Base-by-base conservation (phyloP, 2,113 vertebrate genomes). In the Triplophysa rosa region DNA sequence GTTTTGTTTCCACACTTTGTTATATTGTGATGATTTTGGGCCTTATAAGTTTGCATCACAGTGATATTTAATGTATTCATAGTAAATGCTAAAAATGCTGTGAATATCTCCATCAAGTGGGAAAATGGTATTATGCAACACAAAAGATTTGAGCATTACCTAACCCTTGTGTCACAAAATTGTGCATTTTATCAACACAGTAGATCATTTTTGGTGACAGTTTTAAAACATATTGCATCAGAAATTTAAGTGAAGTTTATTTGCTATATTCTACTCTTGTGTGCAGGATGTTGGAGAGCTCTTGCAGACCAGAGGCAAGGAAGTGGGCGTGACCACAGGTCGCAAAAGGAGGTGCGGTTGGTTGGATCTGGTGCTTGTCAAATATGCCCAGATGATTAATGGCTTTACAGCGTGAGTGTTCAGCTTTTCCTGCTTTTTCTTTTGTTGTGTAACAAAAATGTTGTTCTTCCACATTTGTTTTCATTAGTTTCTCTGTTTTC, bases 361-460 rank as follows among this genome's bases (percentile, higher is more conserved):
- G 97, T 90, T 99, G 89, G 97, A 98, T 87, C 93, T 99, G 16
- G 95, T 98, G 86, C 94, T 93, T 83, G 93, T 99, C 84, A 95
- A 93, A 95, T 99, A 98, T 5, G 96, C 96, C 72, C 95, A 98
- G 85, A 99, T 98, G 97, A 99, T 99, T 80, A 99, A 99, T 78
- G 97, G 96, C 80, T 99, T 98, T 89, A 99, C 96, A 19, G 97
- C 97, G 97, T 99, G 88, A 95, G 97, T 96, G 23, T 56, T 14
- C 24, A 47, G 23, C 8, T n/a, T 7, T 23, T 13, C 14, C 19
- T n/a, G n/a, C n/a, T n/a, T n/a, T n/a, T n/a, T 62, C 12, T 5
- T 37, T 52, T 21, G 40, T 79, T 42, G 14, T 58, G n/a, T 21
- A 21, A 10, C 19, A 58, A 54, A 80, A 45, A 65, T 56, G 21